Evolutionary conservation across 2,888 invertebrate genomes (phyloP), one percentile per base, ranked within the genome.

Genomic region (Dendrolimus houi): DNA sequence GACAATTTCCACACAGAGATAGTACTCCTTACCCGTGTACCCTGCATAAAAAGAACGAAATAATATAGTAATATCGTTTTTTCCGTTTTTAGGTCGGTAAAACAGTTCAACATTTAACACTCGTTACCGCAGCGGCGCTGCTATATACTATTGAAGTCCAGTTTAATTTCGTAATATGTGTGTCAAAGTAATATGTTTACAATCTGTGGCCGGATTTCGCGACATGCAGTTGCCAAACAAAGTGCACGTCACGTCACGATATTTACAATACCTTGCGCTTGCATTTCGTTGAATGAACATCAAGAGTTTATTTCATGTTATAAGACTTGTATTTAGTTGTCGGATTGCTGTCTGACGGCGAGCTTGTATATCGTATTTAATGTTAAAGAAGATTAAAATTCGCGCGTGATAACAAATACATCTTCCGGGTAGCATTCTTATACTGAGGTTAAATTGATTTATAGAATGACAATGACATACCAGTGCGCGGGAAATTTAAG

Each of bases 401-500:
- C 63, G 67, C 67, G 72, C 62, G 72, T 73, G 70, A 58, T 68
- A 62, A 61, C 12, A 10, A 47, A 65, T 55, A 57, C 57, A 61
- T 70, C 29, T 29, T 72, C 59, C 57, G 66, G 55, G 59, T 65
- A 59, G 60, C 60, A 67, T 64, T 67, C 55, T 47, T 9, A 52
- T 52, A 52, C n/a, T 54, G 56, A 47, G 47, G 47, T 47, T 47
- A 47, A 54, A 54, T 54, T 54, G 12, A 69, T 68, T 62, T 62
- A 63, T 67, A 66, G 63, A 69, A 64, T 79, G 83, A 83, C 79
- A 79, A 79, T 87, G 82, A 85, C 83, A 80, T 77, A 74, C 70
- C 66, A 71, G 68, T 65, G 72, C 78, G 87, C 87, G 87, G 82
- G 83, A 84, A 79, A 70, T 84, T 86, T 61, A 61, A 83, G 62